phyloP scores from a whole-genome alignment of 2,888 invertebrate species.

The Capitulum mitella region DNA sequence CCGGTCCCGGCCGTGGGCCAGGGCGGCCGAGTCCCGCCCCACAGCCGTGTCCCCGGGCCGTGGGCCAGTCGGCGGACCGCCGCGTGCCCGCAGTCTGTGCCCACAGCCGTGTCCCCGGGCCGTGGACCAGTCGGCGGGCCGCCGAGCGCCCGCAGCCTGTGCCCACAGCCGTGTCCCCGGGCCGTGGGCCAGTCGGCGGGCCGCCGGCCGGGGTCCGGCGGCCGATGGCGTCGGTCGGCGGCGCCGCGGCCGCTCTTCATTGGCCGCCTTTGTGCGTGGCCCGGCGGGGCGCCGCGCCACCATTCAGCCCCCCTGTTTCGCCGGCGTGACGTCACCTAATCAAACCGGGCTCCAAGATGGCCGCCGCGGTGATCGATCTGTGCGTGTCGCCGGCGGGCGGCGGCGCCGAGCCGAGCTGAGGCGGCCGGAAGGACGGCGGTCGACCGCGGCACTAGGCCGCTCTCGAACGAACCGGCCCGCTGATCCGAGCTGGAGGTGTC shows the following conservation, averaged over 20 bases:
- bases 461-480: no score
- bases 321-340: constrained; percentile 1
- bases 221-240: not conserved
- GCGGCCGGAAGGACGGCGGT: no score
- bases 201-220: not conserved
- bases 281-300: not conserved
- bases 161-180: no score
- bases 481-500: no score
- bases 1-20: no score
- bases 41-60: not conserved
- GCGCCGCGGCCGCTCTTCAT: not conserved
- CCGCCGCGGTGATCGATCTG: constrained; percentile 4
- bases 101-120: not conserved
- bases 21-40: no score
- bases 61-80: not conserved
- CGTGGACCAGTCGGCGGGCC: not conserved
- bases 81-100: not conserved
- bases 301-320: not conserved
- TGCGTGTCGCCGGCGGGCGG: not conserved
- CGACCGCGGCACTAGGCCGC: no score
- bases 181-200: not conserved
- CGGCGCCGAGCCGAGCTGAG: not conserved
- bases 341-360: constrained; percentile 6
- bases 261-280: not conserved
- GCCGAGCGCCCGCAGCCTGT: no score